Conservation (phyloP, 2,113 vertebrate species). For the Penelope pileata region DNA sequence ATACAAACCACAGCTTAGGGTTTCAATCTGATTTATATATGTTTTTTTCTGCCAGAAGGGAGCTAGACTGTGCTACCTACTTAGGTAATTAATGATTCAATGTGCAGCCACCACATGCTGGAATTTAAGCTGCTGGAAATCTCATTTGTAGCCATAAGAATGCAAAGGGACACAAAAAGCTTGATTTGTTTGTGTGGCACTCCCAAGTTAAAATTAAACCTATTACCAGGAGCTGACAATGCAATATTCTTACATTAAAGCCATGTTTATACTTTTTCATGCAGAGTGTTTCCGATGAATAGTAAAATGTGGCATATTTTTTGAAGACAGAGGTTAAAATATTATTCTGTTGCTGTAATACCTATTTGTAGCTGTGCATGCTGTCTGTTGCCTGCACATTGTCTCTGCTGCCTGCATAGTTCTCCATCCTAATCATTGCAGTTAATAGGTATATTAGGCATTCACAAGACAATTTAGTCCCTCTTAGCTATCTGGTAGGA, state of each 20-base stretch:
- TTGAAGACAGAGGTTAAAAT: constrained; percentile 52
- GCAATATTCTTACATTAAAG: constrained; percentile 54
- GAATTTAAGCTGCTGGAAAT: constrained; percentile 70
- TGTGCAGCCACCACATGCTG: constrained; percentile 54
- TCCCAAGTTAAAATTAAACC: constrained; percentile 72
- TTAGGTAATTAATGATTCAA: constrained; percentile 77
- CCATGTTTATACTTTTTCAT: constrained; percentile 60
- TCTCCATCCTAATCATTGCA: background rate
- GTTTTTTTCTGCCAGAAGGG: constrained; percentile 22
- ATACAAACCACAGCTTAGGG: constrained; percentile 38
- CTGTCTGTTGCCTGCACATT: background rate
- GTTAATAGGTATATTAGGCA: background rate
- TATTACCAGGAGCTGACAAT: constrained; percentile 66
- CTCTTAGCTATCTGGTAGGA: background rate
- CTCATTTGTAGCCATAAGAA: constrained; percentile 75
- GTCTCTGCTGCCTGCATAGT: background rate
- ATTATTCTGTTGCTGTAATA: constrained; percentile 34
- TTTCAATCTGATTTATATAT: constrained; percentile 51
- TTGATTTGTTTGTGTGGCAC: constrained; percentile 72
- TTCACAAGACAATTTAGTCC: background rate
- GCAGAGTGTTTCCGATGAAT: constrained; percentile 60
- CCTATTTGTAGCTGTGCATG: background rate
- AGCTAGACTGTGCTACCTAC: constrained; percentile 54
- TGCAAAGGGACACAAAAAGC: constrained; percentile 67
- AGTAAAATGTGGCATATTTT: constrained; percentile 49